Percentiles rank a stretch among this genome's conserved stretches.
Evolutionary conservation across 23 tunicate genomes (phyloP).

Genomic region (Corella eumyota): DNA sequence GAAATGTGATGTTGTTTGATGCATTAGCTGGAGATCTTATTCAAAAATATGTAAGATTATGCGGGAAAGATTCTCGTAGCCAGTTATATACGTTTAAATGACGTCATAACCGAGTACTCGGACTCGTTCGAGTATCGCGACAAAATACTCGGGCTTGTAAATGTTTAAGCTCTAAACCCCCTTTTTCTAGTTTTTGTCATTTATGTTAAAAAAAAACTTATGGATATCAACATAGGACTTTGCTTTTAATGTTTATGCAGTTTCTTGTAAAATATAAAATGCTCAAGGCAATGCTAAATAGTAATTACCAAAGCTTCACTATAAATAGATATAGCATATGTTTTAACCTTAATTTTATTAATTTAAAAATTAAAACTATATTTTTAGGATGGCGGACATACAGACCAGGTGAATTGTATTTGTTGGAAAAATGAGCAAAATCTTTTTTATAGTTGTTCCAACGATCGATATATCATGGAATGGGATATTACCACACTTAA

Average conservation of each 20-base stretch:
- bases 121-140: too few species aligned
- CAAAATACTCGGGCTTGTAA: too few species aligned
- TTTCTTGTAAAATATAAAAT: neutral
- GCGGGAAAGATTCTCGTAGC: neutral
- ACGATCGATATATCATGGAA: conserved; percentile 58
- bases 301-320: too few species aligned
- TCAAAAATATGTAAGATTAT: conserved; percentile 33
- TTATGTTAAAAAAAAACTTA: neutral
- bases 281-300: too few species aligned
- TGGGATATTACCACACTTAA: conserved; percentile 34
- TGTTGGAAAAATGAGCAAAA: conserved; percentile 37
- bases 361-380: too few species aligned
- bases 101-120: too few species aligned
- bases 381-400: conserved; percentile 55
- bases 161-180: too few species aligned
- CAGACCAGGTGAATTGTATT: conserved; percentile 42
- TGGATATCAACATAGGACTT: too few species aligned
- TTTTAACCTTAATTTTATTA: too few species aligned
- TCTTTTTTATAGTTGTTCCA: conserved; percentile 49
- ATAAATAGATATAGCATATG: too few species aligned
- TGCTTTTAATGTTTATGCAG: too few species aligned
- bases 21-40: conserved; percentile 38
- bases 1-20: conserved; percentile 56
- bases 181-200: neutral
- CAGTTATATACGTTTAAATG: too few species aligned